A percentile compares a stretch with the other conserved stretches of the same genome.
Evolutionary conservation across 2,797 vertebrate genomes (phyloP).

Genomic region (Buphagus erythrorhynchus): DNA sequence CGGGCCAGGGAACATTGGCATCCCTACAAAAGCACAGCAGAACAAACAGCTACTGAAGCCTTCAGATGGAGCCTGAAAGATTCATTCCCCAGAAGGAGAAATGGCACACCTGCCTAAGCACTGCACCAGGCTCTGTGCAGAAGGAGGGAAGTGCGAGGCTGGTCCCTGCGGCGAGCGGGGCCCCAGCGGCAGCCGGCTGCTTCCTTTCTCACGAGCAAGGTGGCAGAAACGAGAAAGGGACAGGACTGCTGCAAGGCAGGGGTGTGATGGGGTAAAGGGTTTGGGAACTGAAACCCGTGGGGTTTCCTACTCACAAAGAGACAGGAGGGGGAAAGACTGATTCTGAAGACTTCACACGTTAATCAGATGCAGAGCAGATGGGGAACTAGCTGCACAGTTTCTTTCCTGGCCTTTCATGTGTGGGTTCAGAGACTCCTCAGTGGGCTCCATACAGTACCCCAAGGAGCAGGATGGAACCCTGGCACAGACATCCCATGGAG

Average conservation of each 20-base stretch:
- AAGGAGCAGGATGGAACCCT: not conserved
- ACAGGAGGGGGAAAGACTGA: not conserved
- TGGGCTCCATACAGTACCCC: fast-evolving
- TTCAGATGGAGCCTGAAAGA: not conserved
- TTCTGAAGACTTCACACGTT: not conserved
- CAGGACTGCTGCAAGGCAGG: fast-evolving
- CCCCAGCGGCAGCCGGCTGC: fast-evolving
- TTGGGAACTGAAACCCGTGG: conserved; percentile 29
- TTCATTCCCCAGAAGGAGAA: not conserved
- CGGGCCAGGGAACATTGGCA: fast-evolving
- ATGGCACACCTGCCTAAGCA: not conserved
- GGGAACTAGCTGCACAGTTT: not conserved
- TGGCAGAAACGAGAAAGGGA: not conserved
- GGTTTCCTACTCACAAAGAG: not conserved
- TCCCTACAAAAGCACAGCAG: not conserved
- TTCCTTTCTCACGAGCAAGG: not conserved
- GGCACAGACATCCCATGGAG: not conserved
- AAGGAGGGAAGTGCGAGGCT: not conserved
- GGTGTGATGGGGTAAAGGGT: not conserved
- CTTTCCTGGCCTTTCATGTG: not conserved
- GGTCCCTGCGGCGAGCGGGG: fast-evolving
- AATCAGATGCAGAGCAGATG: not conserved
- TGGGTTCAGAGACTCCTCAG: not conserved
- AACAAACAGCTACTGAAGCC: not conserved
- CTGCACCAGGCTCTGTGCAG: fast-evolving